Base-by-base conservation (phyloP, 2,888 invertebrate genomes). In the Diplazon laetatorius region DNA sequence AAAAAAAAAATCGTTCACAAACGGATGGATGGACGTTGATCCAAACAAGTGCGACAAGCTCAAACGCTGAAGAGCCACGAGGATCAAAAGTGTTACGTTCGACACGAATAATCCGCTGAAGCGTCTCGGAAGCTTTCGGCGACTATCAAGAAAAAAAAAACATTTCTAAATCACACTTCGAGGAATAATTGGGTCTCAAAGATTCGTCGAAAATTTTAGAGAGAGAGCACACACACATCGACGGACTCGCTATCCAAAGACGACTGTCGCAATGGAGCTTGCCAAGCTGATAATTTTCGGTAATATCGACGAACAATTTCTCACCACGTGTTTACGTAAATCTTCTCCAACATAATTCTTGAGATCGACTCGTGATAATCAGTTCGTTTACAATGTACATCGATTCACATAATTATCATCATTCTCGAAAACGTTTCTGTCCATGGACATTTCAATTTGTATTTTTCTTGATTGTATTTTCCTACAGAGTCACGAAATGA, bases 1-100 rank as follows among this genome's bases (percentile, higher is more conserved):
- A 6, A 57, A 18, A 46, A 60, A 42, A 5, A 50, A n/a, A n/a
- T n/a, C n/a, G n/a, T n/a, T n/a, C n/a, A n/a, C n/a, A n/a, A n/a
- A n/a, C n/a, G n/a, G n/a, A n/a, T n/a, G n/a, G n/a, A n/a, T n/a
- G n/a, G n/a, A n/a, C n/a, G n/a, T n/a, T n/a, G n/a, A n/a, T n/a
- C 10, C n/a, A 39, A 50, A n/a, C 59, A n/a, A 5, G 30, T 30
- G 48, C 14, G 57, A 25, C 18, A 57, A 18, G 12, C 0, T 18
- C n/a, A 25, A 69, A 60, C 68, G 42, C 50, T 46, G 44, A 20
- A 55, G 1, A 30, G 8, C 25, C 25, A 30, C 14, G 25, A 55
- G 30, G 55, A 35, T 62, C 60, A 20, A 12, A 42, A 39, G 35
- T 35, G 16, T 10, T 44, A 6, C 22, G 30, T 25, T 30, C 52